Conservation (phyloP, 2,888 invertebrate genomes). For the Encarsia formosa region DNA sequence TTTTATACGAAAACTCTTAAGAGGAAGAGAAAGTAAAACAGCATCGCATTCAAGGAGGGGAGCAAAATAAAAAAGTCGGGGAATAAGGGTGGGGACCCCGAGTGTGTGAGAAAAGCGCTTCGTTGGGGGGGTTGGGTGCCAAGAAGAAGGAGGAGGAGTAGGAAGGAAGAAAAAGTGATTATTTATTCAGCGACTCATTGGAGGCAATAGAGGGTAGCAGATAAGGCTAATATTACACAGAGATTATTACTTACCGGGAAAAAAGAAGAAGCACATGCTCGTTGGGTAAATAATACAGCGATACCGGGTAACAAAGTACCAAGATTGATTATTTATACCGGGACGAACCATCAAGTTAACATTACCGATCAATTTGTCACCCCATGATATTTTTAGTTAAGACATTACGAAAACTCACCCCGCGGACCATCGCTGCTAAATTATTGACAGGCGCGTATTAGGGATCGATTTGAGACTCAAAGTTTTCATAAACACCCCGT, state of each 20-base stretch:
- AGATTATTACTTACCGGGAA: constrained; percentile 14
- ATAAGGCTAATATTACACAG: constrained; percentile 12
- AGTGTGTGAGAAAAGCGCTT: constrained; percentile 1
- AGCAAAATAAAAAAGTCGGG: neutral
- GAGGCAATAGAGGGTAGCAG: neutral
- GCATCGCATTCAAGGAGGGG: neutral
- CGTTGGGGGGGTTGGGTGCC: neutral
- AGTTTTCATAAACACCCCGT: too few relatives aligned
- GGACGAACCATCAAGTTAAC: neutral
- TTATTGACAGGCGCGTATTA: too few relatives aligned
- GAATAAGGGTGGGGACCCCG: neutral
- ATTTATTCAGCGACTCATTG: constrained; percentile 18
- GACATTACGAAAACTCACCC: neutral
- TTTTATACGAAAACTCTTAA: neutral
- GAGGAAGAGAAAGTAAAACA: neutral
- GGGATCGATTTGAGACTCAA: too few relatives aligned
- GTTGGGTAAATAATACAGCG: constrained; percentile 10
- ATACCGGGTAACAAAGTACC: neutral
- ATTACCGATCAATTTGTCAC: neutral
- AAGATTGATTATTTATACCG: constrained; percentile 6
- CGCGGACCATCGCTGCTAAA: too few relatives aligned
- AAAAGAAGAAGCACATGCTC: constrained; percentile 7
- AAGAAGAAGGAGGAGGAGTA: neutral
- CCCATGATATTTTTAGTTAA: neutral
- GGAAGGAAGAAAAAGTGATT: neutral